phyloP scores from a whole-genome alignment of 2,113 vertebrate species.

The Dipodomys merriami region DNA sequence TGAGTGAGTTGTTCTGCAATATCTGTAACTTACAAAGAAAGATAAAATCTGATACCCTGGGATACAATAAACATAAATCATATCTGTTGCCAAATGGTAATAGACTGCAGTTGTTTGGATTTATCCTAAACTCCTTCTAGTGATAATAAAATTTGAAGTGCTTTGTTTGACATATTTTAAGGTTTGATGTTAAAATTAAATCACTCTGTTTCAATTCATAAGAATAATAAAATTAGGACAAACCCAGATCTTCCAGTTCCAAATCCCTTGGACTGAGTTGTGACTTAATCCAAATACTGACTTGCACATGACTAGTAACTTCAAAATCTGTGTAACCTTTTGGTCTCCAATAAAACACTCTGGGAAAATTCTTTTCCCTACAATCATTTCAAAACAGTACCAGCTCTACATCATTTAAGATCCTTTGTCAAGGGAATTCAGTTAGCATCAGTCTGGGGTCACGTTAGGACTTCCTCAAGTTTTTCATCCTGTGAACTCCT shows the following conservation, averaged over 20 bases:
- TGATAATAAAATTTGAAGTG: slow-evolving; percentile 29
- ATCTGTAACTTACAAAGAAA: slow-evolving; percentile 20
- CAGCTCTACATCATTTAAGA: slow-evolving; percentile 54
- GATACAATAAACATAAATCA: background rate
- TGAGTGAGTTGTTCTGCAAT: background rate
- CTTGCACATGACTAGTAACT: slow-evolving; percentile 59
- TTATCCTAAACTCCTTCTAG: background rate
- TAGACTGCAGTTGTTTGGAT: background rate
- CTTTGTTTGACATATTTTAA: slow-evolving; percentile 37
- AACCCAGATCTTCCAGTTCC: slow-evolving; percentile 11
- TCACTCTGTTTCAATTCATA: background rate
- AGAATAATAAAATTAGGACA: slow-evolving; percentile 11
- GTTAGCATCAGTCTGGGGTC: slow-evolving; percentile 62
- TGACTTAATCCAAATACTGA: slow-evolving; percentile 25
- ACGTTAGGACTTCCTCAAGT: slow-evolving; percentile 65
- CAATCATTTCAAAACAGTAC: slow-evolving; percentile 68
- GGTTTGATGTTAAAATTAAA: slow-evolving; percentile 28
- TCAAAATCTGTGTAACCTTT: slow-evolving; percentile 58
- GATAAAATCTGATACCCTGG: background rate
- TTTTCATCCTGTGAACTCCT: slow-evolving; percentile 70
- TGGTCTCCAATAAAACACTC: slow-evolving; percentile 49
- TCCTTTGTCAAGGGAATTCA: slow-evolving; percentile 68
- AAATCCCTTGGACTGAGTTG: slow-evolving; percentile 29
- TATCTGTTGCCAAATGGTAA: background rate
- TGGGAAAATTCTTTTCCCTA: slow-evolving; percentile 68